Base-by-base conservation (phyloP, 2,888 invertebrate species). In the Parnassius glacialis region DNA sequence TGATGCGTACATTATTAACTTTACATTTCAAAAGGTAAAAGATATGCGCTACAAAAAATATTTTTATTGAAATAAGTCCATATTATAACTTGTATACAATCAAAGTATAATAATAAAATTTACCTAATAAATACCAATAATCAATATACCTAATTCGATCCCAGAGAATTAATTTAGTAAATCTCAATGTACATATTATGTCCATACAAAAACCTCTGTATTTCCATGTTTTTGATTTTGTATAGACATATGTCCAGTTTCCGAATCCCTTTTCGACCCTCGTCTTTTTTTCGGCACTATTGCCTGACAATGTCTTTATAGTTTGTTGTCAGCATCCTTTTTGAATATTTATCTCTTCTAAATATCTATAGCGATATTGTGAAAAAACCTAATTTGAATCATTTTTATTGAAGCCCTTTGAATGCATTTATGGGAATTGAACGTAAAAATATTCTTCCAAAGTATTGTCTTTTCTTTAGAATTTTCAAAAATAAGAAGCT, bases 251-350 rank as follows among this genome's bases (percentile, higher is more conserved):
- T 87, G 85, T 84, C 84, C 76, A 69, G 75, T 79, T 78, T 74
- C 76, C 79, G 74, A 74, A 83, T 85, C 85, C 83, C 84, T 84
- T 79, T 81, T 72, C 70, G 71, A 87, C 87, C 88, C 87, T 85
- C 73, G 79, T 89, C 84, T 74, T 70, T 70, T 75, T 68, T 70
- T 68, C 70, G 72, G 73, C 73, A 78, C 81, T 84, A 81, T 87
- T 83, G 81, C 80, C 81, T 85, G 84, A 84, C 86, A 85, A 85
- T 85, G 73, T 84, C 81, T 84, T 86, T 76, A 85, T 85, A 81
- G 76, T 82, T 81, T 81, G 72, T 75, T 78, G 75, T 79, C 74
- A 75, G 74, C 81, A 74, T 72, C 65, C 65, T 69, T 70, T 74
- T 68, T 74, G 69, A 78, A 80, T 77, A 77, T 76, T 78, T 75